phyloP scores from a whole-genome alignment of 2,888 invertebrate species.

The Copidosoma aretas region DNA sequence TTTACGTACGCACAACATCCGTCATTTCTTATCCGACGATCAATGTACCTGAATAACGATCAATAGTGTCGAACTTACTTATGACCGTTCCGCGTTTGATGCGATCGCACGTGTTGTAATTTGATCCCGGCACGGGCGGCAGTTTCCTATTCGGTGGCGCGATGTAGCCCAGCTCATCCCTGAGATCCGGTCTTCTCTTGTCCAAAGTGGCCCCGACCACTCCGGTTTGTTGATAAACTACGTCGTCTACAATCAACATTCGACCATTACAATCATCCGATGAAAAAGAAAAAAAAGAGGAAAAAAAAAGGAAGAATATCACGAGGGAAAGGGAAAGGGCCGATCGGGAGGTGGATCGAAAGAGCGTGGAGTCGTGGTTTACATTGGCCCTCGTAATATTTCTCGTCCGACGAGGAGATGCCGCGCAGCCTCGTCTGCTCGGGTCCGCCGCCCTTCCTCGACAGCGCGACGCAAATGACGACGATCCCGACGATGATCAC shows the following conservation, averaged over 20 bases:
- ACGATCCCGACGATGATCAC: constrained; percentile 89
- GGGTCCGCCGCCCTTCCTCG: constrained; percentile 74
- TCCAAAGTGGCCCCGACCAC: constrained; percentile 77
- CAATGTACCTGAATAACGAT: neutral
- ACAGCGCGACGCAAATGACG: constrained; percentile 88
- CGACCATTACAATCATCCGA: neutral
- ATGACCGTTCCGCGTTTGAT: constrained; percentile 92
- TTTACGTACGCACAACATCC: constrained; percentile 28
- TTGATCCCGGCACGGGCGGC: constrained; percentile 90
- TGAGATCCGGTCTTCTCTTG: constrained; percentile 81
- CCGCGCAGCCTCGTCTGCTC: constrained; percentile 80
- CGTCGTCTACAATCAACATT: constrained; percentile 74
- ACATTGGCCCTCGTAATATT: constrained; percentile 64
- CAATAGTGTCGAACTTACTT: constrained; percentile 73
- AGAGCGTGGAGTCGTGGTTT: constrained; percentile 38
- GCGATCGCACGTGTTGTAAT: constrained; percentile 92
- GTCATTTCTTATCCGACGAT: neutral
- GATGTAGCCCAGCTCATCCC: constrained; percentile 91
- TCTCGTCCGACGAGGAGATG: constrained; percentile 63
- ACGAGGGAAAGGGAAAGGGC: neutral
- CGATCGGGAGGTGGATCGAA: too few relatives aligned
- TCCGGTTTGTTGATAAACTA: constrained; percentile 87
- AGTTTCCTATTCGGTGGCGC: constrained; percentile 91
- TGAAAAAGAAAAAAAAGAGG: neutral
- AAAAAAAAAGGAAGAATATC: constrained; percentile 34